Percentiles rank a stretch among this genome's conserved stretches.
phyloP scores from a whole-genome alignment of 2,888 invertebrate species.

The Stictocephala bisonia region DNA sequence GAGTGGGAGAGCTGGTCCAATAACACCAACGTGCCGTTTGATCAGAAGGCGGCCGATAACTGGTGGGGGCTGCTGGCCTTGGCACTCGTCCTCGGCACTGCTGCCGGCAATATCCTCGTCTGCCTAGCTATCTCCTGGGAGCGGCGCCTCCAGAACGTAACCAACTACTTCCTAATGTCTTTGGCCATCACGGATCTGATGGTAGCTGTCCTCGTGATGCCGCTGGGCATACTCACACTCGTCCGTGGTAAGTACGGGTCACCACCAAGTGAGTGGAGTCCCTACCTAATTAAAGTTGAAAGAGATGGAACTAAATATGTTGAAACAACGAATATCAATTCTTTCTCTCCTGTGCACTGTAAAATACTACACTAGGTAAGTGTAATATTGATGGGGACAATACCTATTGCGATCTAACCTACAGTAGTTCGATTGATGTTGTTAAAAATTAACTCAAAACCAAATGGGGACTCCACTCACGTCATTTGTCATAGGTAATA shows the following conservation, averaged over 20 bases:
- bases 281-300: no score
- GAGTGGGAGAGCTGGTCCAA: not conserved
- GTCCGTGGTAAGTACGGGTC: slow-evolving; percentile 81
- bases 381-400: no score
- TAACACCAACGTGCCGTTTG: not conserved
- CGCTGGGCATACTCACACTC: slow-evolving; percentile 85
- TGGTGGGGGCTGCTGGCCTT: slow-evolving; percentile 89
- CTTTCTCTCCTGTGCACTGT: no score
- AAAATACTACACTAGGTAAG: no score
- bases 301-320: no score
- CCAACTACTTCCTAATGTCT: slow-evolving; percentile 97
- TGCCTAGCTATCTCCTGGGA: slow-evolving; percentile 94
- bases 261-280: no score
- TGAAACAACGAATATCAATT: no score
- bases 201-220: slow-evolving; percentile 96
- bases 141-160: slow-evolving; percentile 92
- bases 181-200: slow-evolving; percentile 94
- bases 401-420: no score
- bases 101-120: slow-evolving; percentile 92
- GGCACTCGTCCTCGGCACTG: slow-evolving; percentile 84
- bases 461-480: no score
- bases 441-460: no score
- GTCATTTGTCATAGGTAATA: no score
- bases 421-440: no score
- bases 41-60: slow-evolving; percentile 62